These are phyloP conservation scores for Drosophila rellima DNA, from an alignment of 2,888 invertebrate species.

Conservation along the genomic window DNA sequence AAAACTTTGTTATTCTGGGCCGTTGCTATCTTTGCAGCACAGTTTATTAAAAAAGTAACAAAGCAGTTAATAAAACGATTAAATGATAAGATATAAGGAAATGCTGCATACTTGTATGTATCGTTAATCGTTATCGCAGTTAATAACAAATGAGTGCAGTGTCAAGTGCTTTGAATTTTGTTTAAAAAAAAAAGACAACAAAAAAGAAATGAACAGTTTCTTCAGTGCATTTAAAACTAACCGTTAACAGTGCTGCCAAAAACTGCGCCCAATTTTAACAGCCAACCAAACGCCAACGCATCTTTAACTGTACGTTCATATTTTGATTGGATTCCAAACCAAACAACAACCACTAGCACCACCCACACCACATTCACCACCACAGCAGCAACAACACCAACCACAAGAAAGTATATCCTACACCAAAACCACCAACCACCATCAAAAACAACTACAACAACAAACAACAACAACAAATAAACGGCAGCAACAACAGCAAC, in stretches of 20 bases:
- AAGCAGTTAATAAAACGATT: slow-evolving; percentile 23
- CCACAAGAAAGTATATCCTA: slow-evolving; percentile 56
- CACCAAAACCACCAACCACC: slow-evolving; percentile 46
- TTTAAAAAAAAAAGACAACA: not conserved
- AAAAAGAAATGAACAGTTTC: slow-evolving; percentile 2
- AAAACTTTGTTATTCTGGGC: slow-evolving; percentile 79
- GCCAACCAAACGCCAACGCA: slow-evolving; percentile 40
- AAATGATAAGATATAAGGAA: slow-evolving; percentile 20
- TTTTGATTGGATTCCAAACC: slow-evolving; percentile 58
- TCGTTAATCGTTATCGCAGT: slow-evolving; percentile 38
- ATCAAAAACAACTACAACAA: slow-evolving; percentile 48
- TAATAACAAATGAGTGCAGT: slow-evolving; percentile 34
- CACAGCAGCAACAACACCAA: slow-evolving; percentile 39
- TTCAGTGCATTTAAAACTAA: slow-evolving; percentile 62
- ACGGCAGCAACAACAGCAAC: slow-evolving; percentile 40
- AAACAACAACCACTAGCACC: slow-evolving; percentile 58
- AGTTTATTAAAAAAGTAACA: slow-evolving; percentile 22
- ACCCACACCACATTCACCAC: slow-evolving; percentile 50
- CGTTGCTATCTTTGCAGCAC: slow-evolving; percentile 58
- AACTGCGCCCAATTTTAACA: slow-evolving; percentile 33
- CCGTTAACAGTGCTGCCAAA: slow-evolving; percentile 45
- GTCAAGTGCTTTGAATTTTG: slow-evolving; percentile 45
- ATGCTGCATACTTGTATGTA: slow-evolving; percentile 34
- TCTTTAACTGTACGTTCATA: slow-evolving; percentile 55
- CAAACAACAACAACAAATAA: slow-evolving; percentile 53